Base-by-base conservation (phyloP, 2,888 invertebrate genomes). In the Ophraella communa region DNA sequence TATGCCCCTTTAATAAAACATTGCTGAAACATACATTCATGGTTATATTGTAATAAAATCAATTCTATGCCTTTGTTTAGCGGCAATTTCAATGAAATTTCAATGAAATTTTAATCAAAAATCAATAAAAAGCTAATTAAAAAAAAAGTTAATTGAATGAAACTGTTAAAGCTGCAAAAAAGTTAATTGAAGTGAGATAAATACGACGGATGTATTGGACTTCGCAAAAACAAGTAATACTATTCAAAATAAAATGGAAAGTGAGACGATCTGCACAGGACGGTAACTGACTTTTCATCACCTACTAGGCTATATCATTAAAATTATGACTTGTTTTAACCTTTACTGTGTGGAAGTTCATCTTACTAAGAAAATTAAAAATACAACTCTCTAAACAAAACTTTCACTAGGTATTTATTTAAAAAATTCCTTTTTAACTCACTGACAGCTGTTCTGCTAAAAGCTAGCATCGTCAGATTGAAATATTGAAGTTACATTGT, bases 61-160 rank as follows among this genome's bases (percentile, higher is more conserved):
- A 39, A 35, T 4, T 39, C 3, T 39, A 5, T 17, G n/a, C 14
- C 4, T 4, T 39, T 39, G 14, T 14, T 39, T 39, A 14, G 14
- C 10, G 35, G 35, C n/a, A n/a, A n/a, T n/a, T n/a, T n/a, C n/a
- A n/a, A n/a, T n/a, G n/a, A 5, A n/a, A 39, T 39, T 39, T 5
- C 35, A 45, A 47, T 47, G 1, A 23, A 47, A 23, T 23, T 47
- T 11, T 4, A 47, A 47, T 21, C 11, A 23, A 11, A 23, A 47
- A 47, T 47, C 47, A 23, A 47, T 47, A 47, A 3, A 45, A 42
- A 10, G 18, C 42, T 42, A 10, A 42, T 42, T 42, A 17, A 42
- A 45, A 44, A 45, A 45, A 45, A 44, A 44, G 20, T 44, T 44
- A 35, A 35, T 35, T 35, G 20, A 44, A 44, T 44, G 18, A 44